phyloP scores from a whole-genome alignment of 2,888 invertebrate genomes.

The Leptopterna dolabrata region DNA sequence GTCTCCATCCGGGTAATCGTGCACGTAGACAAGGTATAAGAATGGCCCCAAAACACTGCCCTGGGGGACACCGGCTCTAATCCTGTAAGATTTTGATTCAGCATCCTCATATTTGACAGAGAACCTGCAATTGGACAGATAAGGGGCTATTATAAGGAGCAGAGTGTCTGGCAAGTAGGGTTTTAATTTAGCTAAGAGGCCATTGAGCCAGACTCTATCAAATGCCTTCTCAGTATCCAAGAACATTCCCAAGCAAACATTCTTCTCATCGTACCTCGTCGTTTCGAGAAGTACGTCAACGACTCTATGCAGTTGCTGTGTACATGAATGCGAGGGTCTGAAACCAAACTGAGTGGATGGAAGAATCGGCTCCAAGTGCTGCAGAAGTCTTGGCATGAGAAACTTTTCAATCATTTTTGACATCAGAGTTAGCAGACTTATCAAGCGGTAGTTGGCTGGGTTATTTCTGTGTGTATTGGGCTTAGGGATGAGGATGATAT shows the following conservation, averaged over 20 bases:
- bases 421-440: no score
- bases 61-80: conserved; percentile 5
- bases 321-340: not conserved
- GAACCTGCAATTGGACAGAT: not conserved
- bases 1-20: not conserved
- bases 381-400: no score
- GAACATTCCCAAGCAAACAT: conserved; percentile 11
- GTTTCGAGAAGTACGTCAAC: not conserved
- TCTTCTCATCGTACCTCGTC: not conserved
- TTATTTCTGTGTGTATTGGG: no score
- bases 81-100: not conserved
- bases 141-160: not conserved
- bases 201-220: conserved; percentile 25
- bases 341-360: no score
- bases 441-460: no score
- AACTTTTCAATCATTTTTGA: no score
- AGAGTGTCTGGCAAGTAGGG: not conserved
- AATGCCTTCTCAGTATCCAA: conserved; percentile 19
- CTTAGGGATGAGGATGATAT: no score
- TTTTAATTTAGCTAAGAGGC: not conserved
- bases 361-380: no score
- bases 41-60: conserved; percentile 26
- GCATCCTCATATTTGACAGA: conserved; percentile 1
- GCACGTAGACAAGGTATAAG: not conserved
- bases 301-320: conserved; percentile 23